Conservation (phyloP, 2,113 vertebrate species). For the Perognathus longimembris region DNA sequence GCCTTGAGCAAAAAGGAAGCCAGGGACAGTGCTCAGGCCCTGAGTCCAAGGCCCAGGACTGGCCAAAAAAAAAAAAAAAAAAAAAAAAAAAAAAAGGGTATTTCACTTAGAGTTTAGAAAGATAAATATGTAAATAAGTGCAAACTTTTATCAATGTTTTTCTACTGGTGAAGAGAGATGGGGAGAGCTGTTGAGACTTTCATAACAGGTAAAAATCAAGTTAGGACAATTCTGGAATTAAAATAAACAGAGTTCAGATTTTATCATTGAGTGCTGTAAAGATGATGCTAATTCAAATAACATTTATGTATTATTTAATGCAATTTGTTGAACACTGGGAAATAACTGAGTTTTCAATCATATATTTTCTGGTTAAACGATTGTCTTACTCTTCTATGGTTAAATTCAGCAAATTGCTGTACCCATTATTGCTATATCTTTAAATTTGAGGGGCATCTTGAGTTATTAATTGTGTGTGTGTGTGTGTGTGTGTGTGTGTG, state of each 20-base stretch:
- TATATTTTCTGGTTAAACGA: background rate
- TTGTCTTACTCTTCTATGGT: background rate
- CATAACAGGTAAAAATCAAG: background rate
- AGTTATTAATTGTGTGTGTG: too few relatives aligned
- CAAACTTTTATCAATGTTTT: background rate
- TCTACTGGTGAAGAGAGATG: background rate
- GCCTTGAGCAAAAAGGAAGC: too few relatives aligned
- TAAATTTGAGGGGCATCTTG: background rate
- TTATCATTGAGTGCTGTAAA: background rate
- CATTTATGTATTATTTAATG: background rate
- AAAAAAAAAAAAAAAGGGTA: too few relatives aligned
- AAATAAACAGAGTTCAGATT: background rate
- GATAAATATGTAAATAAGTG: constrained; percentile 21
- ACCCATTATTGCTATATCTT: background rate
- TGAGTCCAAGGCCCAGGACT: too few relatives aligned
- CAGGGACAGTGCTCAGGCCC: too few relatives aligned
- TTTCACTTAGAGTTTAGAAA: constrained; percentile 1
- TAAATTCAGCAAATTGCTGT: background rate
- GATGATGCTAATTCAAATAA: background rate
- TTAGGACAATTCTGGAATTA: background rate
- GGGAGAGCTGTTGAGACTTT: background rate
- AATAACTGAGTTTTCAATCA: background rate
- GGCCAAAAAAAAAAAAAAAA: too few relatives aligned
- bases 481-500: too few relatives aligned
- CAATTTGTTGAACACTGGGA: background rate